Percentiles rank a stretch among this genome's conserved stretches.
Evolutionary conservation across 2,113 vertebrate genomes (phyloP).

Genomic region (Piprites chloris): DNA sequence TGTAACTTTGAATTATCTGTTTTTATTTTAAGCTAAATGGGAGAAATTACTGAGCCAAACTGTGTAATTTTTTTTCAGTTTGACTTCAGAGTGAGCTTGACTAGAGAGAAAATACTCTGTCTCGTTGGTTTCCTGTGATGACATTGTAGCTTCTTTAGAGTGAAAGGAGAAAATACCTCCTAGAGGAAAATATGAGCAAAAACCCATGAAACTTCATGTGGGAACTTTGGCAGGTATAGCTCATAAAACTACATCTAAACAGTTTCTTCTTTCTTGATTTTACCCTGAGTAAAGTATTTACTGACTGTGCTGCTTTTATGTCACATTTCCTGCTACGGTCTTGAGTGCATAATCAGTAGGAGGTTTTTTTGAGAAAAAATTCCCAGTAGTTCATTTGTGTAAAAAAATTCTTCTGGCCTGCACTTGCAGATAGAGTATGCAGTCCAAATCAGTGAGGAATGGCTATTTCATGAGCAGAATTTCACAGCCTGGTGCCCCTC

Average conservation of each 20-base stretch:
- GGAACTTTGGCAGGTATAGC: not conserved
- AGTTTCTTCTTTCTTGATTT: conserved; percentile 2
- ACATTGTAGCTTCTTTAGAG: not conserved
- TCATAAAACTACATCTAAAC: not conserved
- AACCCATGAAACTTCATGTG: not conserved
- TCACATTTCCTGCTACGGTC: not conserved
- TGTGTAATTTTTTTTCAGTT: not conserved
- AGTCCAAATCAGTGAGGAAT: not conserved
- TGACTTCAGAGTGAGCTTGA: not conserved
- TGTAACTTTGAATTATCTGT: not conserved
- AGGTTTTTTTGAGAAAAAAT: not conserved
- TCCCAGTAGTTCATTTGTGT: not conserved
- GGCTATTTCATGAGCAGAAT: not conserved
- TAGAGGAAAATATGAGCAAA: conserved; percentile 33
- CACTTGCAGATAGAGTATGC: not conserved
- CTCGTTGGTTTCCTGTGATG: conserved; percentile 1
- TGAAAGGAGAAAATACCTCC: not conserved
- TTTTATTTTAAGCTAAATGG: not conserved
- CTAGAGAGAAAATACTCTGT: not conserved
- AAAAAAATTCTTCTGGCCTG: not conserved
- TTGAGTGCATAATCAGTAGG: not conserved
- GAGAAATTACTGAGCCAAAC: not conserved
- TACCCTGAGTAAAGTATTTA: not conserved
- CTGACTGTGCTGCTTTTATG: not conserved
- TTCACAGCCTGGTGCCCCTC: not conserved